Evolutionary conservation across 2,113 vertebrate genomes (phyloP), one percentile per base, ranked within the genome.

Genomic region (Cephalopholis sonnerati): DNA sequence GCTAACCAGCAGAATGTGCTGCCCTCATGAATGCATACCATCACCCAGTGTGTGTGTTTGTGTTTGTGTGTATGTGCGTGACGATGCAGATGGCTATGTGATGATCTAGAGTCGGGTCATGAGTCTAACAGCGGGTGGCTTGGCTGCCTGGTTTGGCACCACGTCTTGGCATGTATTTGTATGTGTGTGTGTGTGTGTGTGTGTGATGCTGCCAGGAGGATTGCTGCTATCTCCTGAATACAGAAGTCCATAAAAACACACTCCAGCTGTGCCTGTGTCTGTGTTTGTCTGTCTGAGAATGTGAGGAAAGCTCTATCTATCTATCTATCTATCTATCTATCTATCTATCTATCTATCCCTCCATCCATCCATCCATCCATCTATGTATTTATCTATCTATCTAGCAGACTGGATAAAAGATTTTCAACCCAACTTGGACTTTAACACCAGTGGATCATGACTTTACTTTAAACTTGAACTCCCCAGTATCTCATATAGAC

Each of bases 71-170:
- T 13, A 4, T 17, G 48, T 17, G 68, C 18, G 51, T 18, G 44
- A 67, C 44, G 61, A 80, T 88, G 75, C 82, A 79, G 82, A 86
- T 89, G 79, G 77, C 54, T 66, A 39, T 74, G 72, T 72, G 85
- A 83, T 73, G 76, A 90, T 86, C 62, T 73, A 29, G 64, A 79
- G 82, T 93, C 86, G 70, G 82, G 90, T 89, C 90, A 92, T 82
- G 72, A 86, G 80, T 82, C 72, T 78, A 65, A 75, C 89, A 82
- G 82, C 25, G 27, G 86, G 77, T 77, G 72, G 64, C 58, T 81
- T 73, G 66, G 88, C 79, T 72, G 41, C 73, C 65, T 80, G 59
- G 7, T 81, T 81, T 87, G 74, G 79, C 69, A 77, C 24, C 62
- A 41, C 61, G 48, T 76, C 39, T 61, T 87, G 77, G 77, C 29